Base-by-base conservation (phyloP, 2,113 vertebrate species). In the Podiceps cristatus region DNA sequence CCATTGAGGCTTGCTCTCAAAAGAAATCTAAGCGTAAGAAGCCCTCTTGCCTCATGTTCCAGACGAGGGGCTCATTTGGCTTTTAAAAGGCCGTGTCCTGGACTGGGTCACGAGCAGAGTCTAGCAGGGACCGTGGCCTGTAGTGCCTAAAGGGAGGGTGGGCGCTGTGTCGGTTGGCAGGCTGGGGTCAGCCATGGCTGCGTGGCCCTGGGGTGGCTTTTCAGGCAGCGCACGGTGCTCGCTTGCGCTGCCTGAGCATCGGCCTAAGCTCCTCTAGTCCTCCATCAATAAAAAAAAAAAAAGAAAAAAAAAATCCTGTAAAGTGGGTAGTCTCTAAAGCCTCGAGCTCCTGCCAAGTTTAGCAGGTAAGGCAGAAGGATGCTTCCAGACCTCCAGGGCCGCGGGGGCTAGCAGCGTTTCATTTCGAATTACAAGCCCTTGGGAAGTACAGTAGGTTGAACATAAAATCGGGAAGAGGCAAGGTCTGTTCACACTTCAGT, bases 361-460 rank as follows among this genome's bases (percentile, higher is more conserved):
- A 31, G 35, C 12, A 23, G 19, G 29, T 23, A 9, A 49, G 16
- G 29, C 31, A 42, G 73, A 55, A 66, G 49, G 50, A 9, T 64
- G 2, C 13, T 44, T 62, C 10, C 44, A 77, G 47, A 37, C 13
- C 13, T 42, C 23, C 16, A 20, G 10, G 35, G 12, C 33, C 11
- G 10, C 4, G 1, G 53, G 10, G 59, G 22, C 35, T 56, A 11
- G 23, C 0, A 2, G 14, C 0, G 0, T 50, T 82, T 68, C 68
- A 44, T 56, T 93, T 53, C 0, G 1, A 52, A 42, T 66, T 68
- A 29, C 29, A 53, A 56, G 53, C 53, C 18, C 29, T 8, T 56
- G 53, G 53, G 1, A 56, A 47, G 64, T 68, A 29, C 29, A 53
- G 18, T 20, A 44, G 13, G 13, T 56, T 3, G 1, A 40, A 12